These are phyloP conservation scores for Aplochiton taeniatus DNA, from an alignment of 2,797 vertebrate species.

Conservation along the genomic window DNA sequence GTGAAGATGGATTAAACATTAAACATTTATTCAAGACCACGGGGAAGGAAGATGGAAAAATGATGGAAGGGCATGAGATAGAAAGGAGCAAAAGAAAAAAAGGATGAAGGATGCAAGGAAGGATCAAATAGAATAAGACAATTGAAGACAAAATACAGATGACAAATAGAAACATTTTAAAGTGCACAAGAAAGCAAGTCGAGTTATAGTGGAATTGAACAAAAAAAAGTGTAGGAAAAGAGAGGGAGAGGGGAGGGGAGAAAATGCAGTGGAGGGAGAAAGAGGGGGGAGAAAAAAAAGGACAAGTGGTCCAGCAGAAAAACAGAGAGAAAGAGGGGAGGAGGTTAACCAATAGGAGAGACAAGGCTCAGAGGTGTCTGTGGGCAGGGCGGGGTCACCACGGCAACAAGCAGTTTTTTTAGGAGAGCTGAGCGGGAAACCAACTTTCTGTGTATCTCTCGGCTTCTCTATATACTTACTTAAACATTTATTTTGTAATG, in stretches of 20 bases:
- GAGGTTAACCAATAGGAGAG: slow-evolving; percentile 80
- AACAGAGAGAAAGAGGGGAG: slow-evolving; percentile 86
- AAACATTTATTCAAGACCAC: background rate
- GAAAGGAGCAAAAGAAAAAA: background rate
- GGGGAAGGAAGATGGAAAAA: slow-evolving; percentile 64
- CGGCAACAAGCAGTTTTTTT: slow-evolving; percentile 47
- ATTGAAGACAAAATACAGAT: background rate
- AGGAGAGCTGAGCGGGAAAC: slow-evolving; percentile 31
- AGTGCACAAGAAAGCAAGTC: too few species aligned
- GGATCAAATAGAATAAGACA: background rate
- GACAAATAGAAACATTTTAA: background rate
- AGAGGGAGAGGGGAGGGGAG: background rate
- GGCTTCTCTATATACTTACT: background rate
- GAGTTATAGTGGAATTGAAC: slow-evolving; percentile 1
- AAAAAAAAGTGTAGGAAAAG: background rate
- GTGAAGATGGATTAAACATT: background rate
- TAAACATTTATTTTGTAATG: background rate
- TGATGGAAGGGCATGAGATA: slow-evolving; percentile 50
- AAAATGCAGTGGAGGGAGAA: background rate
- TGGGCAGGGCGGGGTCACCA: slow-evolving; percentile 26
- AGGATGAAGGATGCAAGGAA: background rate
- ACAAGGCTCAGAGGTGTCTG: slow-evolving; percentile 60
- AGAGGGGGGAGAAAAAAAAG: background rate
- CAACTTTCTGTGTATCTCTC: slow-evolving; percentile 1
- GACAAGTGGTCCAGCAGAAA: slow-evolving; percentile 47